These are phyloP conservation scores for Leiothrix lutea DNA, from an alignment of 2,113 vertebrate species.

Conservation along the genomic window DNA sequence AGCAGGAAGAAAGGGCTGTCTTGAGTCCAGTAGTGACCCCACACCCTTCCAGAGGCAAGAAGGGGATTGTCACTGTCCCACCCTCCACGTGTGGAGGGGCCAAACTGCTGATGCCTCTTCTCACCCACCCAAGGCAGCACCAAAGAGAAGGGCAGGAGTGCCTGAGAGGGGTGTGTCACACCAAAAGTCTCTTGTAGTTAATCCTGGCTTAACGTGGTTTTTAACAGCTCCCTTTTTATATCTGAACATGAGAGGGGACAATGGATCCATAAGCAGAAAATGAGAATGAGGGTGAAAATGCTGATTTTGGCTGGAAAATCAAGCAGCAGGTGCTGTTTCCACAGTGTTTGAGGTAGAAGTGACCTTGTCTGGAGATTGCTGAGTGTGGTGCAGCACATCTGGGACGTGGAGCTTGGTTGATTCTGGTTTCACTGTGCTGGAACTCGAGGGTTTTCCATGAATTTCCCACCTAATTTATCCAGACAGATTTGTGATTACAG, in stretches of 20 bases:
- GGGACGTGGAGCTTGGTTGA: background rate
- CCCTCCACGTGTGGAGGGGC: accelerated
- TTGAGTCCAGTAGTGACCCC: background rate
- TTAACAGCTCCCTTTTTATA: accelerated
- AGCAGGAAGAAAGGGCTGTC: background rate
- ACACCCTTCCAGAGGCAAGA: accelerated
- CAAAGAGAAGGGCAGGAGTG: background rate
- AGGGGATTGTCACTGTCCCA: background rate
- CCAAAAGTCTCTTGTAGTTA: background rate
- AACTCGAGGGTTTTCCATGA: background rate
- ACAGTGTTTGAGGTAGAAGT: background rate
- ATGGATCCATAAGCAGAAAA: background rate
- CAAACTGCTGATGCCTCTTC: background rate
- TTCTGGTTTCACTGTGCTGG: background rate
- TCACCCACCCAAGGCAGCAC: background rate
- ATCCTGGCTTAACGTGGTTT: background rate
- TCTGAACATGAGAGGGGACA: accelerated
- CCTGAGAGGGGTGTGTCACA: accelerated
- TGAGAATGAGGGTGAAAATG: background rate
- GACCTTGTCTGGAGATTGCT: background rate
- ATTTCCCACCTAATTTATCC: background rate
- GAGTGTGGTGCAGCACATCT: background rate
- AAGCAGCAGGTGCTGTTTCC: background rate
- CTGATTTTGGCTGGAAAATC: background rate
- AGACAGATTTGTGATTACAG: background rate